Evolutionary conservation across 2,888 invertebrate genomes (phyloP), one percentile per base, ranked within the genome.

Genomic region (Drosophila bunnanda): DNA sequence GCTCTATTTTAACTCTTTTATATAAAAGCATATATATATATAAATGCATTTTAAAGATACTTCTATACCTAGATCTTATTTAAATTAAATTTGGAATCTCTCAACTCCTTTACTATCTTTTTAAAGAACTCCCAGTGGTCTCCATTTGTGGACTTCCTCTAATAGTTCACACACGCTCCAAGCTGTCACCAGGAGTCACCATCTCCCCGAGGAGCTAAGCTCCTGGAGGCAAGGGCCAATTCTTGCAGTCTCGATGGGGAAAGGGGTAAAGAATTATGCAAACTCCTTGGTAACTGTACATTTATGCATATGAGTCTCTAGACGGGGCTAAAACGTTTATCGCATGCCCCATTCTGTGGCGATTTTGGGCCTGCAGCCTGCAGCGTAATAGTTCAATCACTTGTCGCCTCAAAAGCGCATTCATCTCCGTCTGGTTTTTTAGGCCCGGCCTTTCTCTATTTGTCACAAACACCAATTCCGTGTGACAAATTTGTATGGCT

Each of bases 391-490:
- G 83, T 84, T 84, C 88, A 84, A 84, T 84, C 83, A 84, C 77
- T 84, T 88, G 83, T 84, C 88, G 85, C 80, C 78, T 69, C 70
- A 52, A 65, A 80, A 57, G 58, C 67, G 65, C 72, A 57, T 48
- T 52, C 25, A 15, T 50, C 39, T 44, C 32, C 25, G 38, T 36
- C 20, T 28, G 44, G 25, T 25, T 25, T 25, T 25, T 25, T 25
- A 17, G 22, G 25, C 28, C 54, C 36, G 22, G 39, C 52, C 60
- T 65, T 53, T 70, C 68, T 76, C 83, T 77, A 85, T 85, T 85
- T 85, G 85, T 89, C 85, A 86, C 86, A 89, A 82, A 88, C 89
- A 88, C 89, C 89, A 85, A 89, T 85, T 89, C 78, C 80, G 89
- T 88, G 89, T 85, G 85, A 88, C 85, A 89, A 85, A 85, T 89